Conservation (phyloP, 1,140 invertebrate species). For the Manduca sexta region DNA sequence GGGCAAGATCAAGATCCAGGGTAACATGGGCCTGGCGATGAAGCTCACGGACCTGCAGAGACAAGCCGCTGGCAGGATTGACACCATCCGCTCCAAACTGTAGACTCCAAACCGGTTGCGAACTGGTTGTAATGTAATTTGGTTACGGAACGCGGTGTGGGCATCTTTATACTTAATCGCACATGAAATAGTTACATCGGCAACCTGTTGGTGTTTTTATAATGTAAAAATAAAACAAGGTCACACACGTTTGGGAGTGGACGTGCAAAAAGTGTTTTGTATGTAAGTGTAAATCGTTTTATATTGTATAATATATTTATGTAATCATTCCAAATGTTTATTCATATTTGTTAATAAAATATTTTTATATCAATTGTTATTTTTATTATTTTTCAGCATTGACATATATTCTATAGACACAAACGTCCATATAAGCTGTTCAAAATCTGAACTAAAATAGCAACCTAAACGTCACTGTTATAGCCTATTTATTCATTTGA, state of each 20-base stretch:
- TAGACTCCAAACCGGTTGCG: conserved; percentile 60
- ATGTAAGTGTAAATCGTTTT: conserved; percentile 4
- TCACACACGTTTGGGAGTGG: not conserved
- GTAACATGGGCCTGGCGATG: conserved; percentile 97
- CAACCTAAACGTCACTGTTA: too few species aligned
- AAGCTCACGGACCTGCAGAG: conserved; percentile 91
- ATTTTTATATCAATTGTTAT: conserved; percentile 27
- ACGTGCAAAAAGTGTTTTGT: not conserved
- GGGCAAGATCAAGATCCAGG: conserved; percentile 96
- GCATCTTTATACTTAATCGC: conserved; percentile 17
- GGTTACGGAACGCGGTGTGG: conserved; percentile 34
- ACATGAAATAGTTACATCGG: not conserved
- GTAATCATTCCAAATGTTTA: conserved; percentile 43
- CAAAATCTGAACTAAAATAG: too few species aligned
- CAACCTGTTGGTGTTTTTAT: not conserved
- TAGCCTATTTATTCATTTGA: too few species aligned
- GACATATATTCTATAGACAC: too few species aligned
- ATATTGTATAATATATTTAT: conserved; percentile 16
- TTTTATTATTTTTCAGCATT: not conserved
- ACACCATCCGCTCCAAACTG: conserved; percentile 82
- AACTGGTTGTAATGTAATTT: conserved; percentile 18
- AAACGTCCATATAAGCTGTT: too few species aligned
- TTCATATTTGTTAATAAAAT: conserved; percentile 37
- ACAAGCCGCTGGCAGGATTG: conserved; percentile 81
- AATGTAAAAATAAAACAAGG: not conserved